Conservation (phyloP, 1,140 invertebrate genomes). For the Holotrichia oblita region DNA sequence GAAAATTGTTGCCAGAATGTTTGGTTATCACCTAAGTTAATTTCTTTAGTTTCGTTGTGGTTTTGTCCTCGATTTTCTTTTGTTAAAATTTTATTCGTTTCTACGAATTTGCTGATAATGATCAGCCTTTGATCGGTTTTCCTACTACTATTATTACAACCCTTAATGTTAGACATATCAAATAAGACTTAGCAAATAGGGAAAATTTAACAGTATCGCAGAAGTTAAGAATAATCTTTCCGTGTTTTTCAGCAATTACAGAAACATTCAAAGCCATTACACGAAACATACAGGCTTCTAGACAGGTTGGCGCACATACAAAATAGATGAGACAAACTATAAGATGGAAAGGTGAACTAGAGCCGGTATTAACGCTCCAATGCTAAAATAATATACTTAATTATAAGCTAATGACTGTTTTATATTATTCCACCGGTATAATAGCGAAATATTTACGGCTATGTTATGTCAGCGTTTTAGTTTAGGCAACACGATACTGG, state of each 20-base stretch:
- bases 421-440: neutral
- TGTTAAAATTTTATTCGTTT: too few species aligned
- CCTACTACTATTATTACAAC: too few species aligned
- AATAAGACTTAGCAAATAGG: too few species aligned
- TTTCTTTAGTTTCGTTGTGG: too few species aligned
- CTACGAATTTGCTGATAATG: too few species aligned
- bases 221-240: neutral
- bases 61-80: too few species aligned
- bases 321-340: neutral
- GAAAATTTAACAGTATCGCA: too few species aligned
- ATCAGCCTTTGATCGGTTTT: too few species aligned
- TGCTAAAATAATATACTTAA: conserved; percentile 29
- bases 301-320: neutral
- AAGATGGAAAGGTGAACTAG: neutral
- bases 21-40: too few species aligned
- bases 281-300: neutral
- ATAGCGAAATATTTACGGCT: conserved; percentile 13
- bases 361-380: neutral
- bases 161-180: too few species aligned
- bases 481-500: neutral
- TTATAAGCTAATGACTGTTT: conserved; percentile 30
- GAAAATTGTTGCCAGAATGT: neutral
- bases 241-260: conserved; percentile 21
- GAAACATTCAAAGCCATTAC: too few species aligned
- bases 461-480: conserved; percentile 21